Evolutionary conservation across 2,797 vertebrate species (phyloP).

Genomic region (Anas georgica): DNA sequence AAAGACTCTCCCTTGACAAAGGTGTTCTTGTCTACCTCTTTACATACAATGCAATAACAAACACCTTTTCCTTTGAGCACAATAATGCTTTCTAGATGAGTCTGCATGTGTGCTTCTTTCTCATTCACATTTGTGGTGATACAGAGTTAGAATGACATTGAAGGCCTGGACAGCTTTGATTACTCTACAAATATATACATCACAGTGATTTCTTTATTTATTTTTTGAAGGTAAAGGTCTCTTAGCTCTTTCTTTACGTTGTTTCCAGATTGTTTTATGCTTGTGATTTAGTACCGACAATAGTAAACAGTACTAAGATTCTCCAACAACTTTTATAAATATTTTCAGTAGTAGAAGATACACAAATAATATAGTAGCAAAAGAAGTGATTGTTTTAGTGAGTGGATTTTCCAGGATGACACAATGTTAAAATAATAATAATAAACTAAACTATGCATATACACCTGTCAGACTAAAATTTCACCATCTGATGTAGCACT

Average conservation of each 20-base stretch:
- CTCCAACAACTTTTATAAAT: not conserved
- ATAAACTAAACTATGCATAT: not conserved
- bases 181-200: not conserved
- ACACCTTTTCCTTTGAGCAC: not conserved
- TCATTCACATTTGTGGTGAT: not conserved
- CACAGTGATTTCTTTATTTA: not conserved
- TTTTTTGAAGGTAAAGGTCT: not conserved
- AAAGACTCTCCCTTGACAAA: rapidly evolving
- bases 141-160: not conserved
- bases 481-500: not conserved
- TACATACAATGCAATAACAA: not conserved
- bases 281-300: not conserved
- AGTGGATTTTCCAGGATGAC: not conserved
- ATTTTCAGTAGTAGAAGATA: not conserved
- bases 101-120: not conserved
- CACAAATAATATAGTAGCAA: not conserved
- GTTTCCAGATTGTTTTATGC: not conserved
- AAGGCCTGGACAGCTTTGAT: not conserved
- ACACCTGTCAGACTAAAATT: not conserved
- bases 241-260: not conserved
- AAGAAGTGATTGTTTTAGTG: not conserved
- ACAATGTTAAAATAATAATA: not conserved
- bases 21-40: not conserved
- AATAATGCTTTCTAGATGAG: not conserved
- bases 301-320: not conserved